Evolutionary conservation across 2,113 vertebrate genomes (phyloP).

Genomic region (Bujurquina vittata): DNA sequence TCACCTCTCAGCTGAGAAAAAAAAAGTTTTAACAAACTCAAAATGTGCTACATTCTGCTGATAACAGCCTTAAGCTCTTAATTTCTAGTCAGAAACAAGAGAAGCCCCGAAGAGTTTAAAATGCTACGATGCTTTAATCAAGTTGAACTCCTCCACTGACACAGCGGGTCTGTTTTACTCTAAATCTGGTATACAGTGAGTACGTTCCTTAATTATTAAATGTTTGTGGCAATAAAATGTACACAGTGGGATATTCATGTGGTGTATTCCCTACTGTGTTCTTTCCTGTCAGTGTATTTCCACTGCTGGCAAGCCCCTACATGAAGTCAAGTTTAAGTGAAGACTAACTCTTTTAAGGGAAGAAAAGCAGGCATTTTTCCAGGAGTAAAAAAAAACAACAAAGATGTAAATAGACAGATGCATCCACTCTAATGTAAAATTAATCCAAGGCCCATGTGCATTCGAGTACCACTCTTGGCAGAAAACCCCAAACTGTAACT

Average conservation of each 20-base stretch:
- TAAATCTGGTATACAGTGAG: conserved; percentile 1
- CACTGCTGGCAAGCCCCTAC: background rate
- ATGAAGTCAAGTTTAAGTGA: background rate
- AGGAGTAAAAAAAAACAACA: conserved; percentile 13
- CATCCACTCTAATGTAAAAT: conserved; percentile 17
- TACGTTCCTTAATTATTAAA: background rate
- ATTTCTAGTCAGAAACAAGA: background rate
- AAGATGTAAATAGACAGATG: conserved; percentile 49
- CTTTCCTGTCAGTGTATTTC: background rate
- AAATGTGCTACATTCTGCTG: background rate
- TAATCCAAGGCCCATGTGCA: conserved; percentile 38
- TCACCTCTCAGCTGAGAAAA: background rate
- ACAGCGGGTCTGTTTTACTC: conserved; percentile 9
- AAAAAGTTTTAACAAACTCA: background rate
- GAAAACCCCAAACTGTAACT: conserved; percentile 25
- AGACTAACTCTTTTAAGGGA: background rate
- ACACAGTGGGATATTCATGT: background rate
- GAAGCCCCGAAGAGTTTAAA: conserved; percentile 28
- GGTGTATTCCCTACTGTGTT: background rate
- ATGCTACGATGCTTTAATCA: conserved; percentile 24
- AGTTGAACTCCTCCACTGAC: background rate
- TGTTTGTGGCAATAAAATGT: background rate
- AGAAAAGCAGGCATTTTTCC: background rate
- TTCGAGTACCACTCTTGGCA: conserved; percentile 40
- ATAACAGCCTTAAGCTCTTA: background rate